A percentile compares a stretch with the other conserved stretches of the same genome.
Conservation (phyloP, 2,888 invertebrate genomes). For the Cataglyphis cursor region DNA sequence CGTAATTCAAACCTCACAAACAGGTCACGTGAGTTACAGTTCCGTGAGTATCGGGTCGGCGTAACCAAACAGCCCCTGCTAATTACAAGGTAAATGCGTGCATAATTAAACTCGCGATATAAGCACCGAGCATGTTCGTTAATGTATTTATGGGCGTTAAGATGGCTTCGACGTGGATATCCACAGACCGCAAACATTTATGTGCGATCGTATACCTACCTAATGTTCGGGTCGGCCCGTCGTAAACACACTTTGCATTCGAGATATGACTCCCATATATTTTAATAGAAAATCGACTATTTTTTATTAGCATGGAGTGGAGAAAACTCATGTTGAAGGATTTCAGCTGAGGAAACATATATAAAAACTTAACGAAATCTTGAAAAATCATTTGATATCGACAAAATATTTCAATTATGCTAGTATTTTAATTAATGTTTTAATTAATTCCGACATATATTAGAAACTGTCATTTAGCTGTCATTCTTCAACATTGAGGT, state of each 20-base stretch:
- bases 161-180: slow-evolving; percentile 57
- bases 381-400: background rate
- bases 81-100: slow-evolving; percentile 74
- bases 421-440: background rate
- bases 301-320: background rate
- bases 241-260: slow-evolving; percentile 28
- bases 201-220: slow-evolving; percentile 7
- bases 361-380: background rate
- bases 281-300: background rate
- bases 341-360: background rate
- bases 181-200: background rate
- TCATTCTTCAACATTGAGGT: background rate
- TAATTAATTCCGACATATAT: background rate
- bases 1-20: slow-evolving; percentile 75
- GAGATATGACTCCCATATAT: background rate
- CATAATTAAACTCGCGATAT: slow-evolving; percentile 73
- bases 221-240: background rate
- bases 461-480: background rate
- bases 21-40: slow-evolving; percentile 75
- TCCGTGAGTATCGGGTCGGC: slow-evolving; percentile 69
- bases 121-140: slow-evolving; percentile 41
- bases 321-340: background rate
- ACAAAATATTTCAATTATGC: background rate
- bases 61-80: slow-evolving; percentile 71
- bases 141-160: slow-evolving; percentile 71